These are phyloP conservation scores for Autographa gamma DNA, from an alignment of 2,888 invertebrate genomes.

Conservation along the genomic window DNA sequence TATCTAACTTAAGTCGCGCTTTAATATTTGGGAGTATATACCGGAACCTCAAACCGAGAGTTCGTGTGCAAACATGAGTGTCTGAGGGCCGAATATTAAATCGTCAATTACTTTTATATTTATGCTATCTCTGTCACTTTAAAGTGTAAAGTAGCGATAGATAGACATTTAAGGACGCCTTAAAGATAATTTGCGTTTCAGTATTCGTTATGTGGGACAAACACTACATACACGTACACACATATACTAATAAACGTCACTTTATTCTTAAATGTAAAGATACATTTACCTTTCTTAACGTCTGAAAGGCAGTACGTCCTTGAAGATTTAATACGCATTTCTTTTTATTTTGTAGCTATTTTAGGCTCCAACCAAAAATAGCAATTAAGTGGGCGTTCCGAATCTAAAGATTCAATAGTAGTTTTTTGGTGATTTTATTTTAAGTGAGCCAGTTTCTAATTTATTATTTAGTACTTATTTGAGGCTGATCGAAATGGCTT, in stretches of 20 bases:
- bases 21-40: too few species aligned
- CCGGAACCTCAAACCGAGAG: too few species aligned
- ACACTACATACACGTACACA: too few species aligned
- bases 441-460: constrained; percentile 8
- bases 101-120: too few species aligned
- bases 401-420: constrained; percentile 45
- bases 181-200: too few species aligned
- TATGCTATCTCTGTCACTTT: too few species aligned
- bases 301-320: constrained; percentile 30
- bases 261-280: neutral
- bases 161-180: too few species aligned
- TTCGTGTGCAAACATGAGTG: too few species aligned
- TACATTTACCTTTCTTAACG: neutral
- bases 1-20: too few species aligned
- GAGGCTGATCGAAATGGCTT: neutral
- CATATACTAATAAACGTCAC: neutral
- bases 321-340: constrained; percentile 47
- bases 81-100: too few species aligned
- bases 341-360: constrained; percentile 43
- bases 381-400: constrained; percentile 25
- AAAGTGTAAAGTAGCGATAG: too few species aligned
- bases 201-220: too few species aligned
- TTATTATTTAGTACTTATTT: neutral
- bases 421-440: constrained; percentile 15
- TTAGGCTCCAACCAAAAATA: constrained; percentile 39